Conservation (phyloP, 2,797 vertebrate genomes). For the Mus minutoides region DNA sequence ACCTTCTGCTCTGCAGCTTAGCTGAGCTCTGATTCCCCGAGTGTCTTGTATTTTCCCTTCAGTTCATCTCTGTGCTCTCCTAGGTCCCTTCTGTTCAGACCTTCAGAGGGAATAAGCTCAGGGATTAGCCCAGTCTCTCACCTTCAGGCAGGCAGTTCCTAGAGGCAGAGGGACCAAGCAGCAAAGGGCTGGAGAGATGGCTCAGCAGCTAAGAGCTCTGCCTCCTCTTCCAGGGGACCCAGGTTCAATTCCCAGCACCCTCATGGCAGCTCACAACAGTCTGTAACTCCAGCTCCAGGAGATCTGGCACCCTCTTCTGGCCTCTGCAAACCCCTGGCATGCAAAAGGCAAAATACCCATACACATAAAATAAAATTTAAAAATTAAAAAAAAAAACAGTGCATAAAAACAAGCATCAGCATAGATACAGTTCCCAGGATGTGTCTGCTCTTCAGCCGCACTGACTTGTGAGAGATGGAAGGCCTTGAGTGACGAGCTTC, state of each 20-base stretch:
- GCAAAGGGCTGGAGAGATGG: not conserved
- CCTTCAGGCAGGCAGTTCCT: not conserved
- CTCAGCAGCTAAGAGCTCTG: not conserved
- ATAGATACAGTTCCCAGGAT: not conserved
- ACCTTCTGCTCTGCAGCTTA: not conserved
- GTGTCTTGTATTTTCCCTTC: too few species aligned
- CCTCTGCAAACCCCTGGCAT: not conserved
- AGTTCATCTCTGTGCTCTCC: not conserved
- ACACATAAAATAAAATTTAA: not conserved
- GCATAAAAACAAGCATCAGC: fast-evolving
- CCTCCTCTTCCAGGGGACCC: not conserved
- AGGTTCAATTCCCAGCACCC: not conserved
- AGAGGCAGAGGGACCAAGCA: not conserved
- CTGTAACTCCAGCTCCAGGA: not conserved
- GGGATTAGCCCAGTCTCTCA: not conserved
- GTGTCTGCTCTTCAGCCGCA: not conserved
- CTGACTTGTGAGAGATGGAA: not conserved
- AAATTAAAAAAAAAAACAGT: not conserved
- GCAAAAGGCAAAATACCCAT: not conserved
- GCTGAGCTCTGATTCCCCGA: not conserved
- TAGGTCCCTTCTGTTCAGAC: not conserved
- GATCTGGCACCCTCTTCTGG: not conserved
- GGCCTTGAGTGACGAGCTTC: not conserved
- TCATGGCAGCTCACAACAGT: not conserved
- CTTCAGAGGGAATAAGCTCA: not conserved